Evolutionary conservation across 2,797 vertebrate species (phyloP).

Genomic region (Coregonus sp.): DNA sequence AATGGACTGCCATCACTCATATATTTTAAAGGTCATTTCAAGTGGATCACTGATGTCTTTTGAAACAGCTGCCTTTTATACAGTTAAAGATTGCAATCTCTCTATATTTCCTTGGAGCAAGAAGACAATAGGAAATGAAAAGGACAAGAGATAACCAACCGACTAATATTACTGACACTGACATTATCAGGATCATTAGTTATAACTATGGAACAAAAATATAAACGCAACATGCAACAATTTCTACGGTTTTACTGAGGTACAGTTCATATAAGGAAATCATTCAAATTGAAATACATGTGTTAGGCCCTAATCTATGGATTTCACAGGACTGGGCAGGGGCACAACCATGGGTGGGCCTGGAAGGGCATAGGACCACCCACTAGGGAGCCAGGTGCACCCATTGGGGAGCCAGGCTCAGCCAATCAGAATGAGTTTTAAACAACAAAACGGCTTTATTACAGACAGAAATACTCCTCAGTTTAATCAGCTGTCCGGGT

Average conservation of each 20-base stretch:
- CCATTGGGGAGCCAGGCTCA: too few species aligned
- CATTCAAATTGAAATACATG: too few species aligned
- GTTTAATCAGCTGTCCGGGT: too few species aligned
- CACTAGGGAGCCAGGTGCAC: too few species aligned
- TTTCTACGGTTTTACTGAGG: background rate
- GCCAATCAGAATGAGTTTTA: too few species aligned
- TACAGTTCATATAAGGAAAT: background rate
- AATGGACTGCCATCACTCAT: constrained; percentile 27
- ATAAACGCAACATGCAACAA: too few species aligned
- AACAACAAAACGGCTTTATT: too few species aligned
- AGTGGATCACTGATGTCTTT: background rate
- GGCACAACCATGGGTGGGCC: too few species aligned
- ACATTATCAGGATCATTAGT: constrained; percentile 48
- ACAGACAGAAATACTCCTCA: too few species aligned
- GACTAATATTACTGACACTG: constrained; percentile 52
- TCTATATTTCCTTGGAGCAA: constrained; percentile 47
- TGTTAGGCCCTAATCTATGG: too few species aligned
- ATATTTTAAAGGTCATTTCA: background rate
- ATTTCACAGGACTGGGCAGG: too few species aligned
- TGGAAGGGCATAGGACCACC: too few species aligned
- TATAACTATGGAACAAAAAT: constrained; percentile 29
- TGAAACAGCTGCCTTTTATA: background rate
- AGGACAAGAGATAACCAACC: constrained; percentile 58
- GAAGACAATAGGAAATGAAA: constrained; percentile 52
- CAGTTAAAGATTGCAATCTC: background rate